Evolutionary conservation across 2,888 invertebrate genomes (phyloP).

Genomic region (Horisme vitalbata): DNA sequence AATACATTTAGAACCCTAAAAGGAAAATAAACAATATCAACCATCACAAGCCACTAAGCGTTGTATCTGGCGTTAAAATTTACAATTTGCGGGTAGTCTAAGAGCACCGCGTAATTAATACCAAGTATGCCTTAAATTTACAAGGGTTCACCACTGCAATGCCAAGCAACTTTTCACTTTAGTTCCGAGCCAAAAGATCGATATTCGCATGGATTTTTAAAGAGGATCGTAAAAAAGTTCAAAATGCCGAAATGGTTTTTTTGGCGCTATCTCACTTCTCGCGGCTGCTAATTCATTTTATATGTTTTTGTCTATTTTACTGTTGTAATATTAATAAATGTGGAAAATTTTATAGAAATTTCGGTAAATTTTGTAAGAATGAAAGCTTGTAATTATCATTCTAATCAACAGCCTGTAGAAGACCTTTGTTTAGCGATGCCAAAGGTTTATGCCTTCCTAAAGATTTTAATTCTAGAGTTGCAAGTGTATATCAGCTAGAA

Average conservation of each 20-base stretch:
- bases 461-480: too few relatives aligned
- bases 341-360: too few relatives aligned
- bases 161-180: constrained; percentile 18
- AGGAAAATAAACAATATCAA: too few relatives aligned
- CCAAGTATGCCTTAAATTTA: constrained; percentile 63
- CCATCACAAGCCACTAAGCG: constrained; percentile 23
- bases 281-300: constrained; percentile 7
- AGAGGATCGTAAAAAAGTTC: constrained; percentile 9
- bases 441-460: too few relatives aligned
- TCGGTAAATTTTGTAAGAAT: too few relatives aligned
- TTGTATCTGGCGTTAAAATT: constrained; percentile 49
- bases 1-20: too few relatives aligned
- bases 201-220: constrained; percentile 1
- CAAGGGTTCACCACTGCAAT: constrained; percentile 17
- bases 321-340: too few relatives aligned
- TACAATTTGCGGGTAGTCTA: constrained; percentile 64
- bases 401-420: too few relatives aligned
- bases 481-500: too few relatives aligned
- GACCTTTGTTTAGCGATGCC: too few relatives aligned
- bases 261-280: constrained; percentile 16
- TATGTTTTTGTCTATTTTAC: constrained; percentile 15
- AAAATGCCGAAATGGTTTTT: constrained; percentile 13
- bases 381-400: too few relatives aligned
- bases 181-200: constrained; percentile 2
- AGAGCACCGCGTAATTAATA: constrained; percentile 69